phyloP scores from a whole-genome alignment of 2,888 invertebrate genomes.

The Eledona agricola region DNA sequence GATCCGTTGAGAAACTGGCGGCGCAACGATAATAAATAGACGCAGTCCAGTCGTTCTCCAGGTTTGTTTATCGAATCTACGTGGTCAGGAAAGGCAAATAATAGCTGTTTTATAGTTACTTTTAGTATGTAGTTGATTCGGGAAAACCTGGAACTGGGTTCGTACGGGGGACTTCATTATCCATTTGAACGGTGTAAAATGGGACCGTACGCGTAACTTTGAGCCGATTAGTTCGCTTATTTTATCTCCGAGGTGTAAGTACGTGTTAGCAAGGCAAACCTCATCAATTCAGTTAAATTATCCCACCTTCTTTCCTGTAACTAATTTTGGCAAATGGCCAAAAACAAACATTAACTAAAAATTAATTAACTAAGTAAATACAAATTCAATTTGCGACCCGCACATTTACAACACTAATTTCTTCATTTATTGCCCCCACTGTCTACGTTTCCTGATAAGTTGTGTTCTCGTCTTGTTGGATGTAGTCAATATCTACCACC shows the following conservation, averaged over 20 bases:
- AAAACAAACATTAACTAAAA: constrained; percentile 31
- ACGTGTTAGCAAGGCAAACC: constrained; percentile 17
- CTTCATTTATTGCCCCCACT: constrained; percentile 37
- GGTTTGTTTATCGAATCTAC: constrained; percentile 44
- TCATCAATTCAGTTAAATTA: constrained; percentile 9
- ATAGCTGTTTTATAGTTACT: constrained; percentile 54
- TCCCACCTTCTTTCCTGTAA: constrained; percentile 15
- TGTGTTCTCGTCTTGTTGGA: too few species aligned
- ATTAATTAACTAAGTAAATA: constrained; percentile 42
- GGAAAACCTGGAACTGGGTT: constrained; percentile 46
- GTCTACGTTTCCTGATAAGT: background rate
- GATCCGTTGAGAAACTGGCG: constrained; percentile 35
- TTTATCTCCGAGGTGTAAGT: constrained; percentile 35
- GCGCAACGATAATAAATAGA: constrained; percentile 38
- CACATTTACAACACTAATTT: constrained; percentile 42
- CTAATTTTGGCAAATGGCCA: constrained; percentile 27
- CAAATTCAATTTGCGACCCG: constrained; percentile 42
- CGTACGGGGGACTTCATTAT: constrained; percentile 50
- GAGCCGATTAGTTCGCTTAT: constrained; percentile 34
- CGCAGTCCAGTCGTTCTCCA: constrained; percentile 35
- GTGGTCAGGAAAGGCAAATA: constrained; percentile 49
- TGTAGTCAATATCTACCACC: too few species aligned
- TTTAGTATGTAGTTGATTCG: constrained; percentile 53
- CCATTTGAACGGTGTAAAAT: constrained; percentile 43
- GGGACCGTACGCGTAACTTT: constrained; percentile 31